phyloP scores from a whole-genome alignment of 2,888 invertebrate species.

The Drosophila cracens region DNA sequence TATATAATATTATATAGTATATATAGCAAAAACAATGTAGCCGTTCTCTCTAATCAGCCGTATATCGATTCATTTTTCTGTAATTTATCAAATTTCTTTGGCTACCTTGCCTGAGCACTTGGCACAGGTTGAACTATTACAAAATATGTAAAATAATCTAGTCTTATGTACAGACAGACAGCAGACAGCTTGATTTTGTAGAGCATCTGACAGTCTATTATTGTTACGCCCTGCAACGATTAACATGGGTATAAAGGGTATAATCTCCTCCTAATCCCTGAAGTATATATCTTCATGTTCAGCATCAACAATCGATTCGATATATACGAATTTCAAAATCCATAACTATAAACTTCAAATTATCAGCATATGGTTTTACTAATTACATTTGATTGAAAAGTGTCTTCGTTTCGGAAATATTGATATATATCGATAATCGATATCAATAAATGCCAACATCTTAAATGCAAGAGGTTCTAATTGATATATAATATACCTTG shows the following conservation, averaged over 20 bases:
- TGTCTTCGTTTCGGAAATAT: not conserved
- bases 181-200: not conserved
- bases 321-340: not conserved
- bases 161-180: too few species aligned
- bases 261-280: not conserved
- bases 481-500: not conserved
- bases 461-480: not conserved
- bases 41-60: conserved; percentile 35
- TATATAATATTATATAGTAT: not conserved
- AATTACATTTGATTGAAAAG: not conserved
- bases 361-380: not conserved
- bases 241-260: not conserved
- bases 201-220: not conserved
- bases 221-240: not conserved
- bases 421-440: not conserved
- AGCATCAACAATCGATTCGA: not conserved
- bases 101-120: not conserved
- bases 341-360: not conserved
- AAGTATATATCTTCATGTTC: not conserved
- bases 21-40: conserved; percentile 19
- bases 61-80: conserved; percentile 13
- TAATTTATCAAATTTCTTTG: conserved; percentile 14
- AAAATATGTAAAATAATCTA: not conserved
- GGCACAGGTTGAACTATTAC: not conserved
- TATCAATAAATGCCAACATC: not conserved